These are phyloP conservation scores for Lophotis ruficrista DNA, from an alignment of 2,113 vertebrate species.

Conservation along the genomic window DNA sequence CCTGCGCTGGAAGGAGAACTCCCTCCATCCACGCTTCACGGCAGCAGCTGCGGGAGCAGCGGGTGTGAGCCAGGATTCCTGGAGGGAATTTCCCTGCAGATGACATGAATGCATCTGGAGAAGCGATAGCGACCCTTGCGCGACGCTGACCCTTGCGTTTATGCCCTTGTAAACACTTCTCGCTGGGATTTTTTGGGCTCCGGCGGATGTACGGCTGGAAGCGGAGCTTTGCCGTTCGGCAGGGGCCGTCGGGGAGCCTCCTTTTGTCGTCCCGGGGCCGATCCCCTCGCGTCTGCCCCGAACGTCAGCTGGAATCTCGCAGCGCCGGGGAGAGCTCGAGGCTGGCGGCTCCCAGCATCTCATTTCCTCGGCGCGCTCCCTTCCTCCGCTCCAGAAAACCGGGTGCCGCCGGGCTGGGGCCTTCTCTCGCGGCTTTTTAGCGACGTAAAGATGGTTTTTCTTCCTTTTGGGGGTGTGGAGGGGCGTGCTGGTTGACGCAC, in stretches of 20 bases:
- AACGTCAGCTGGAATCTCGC: not conserved
- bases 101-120: not conserved
- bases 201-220: not conserved
- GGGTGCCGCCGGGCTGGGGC: fast-evolving
- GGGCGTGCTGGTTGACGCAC: fast-evolving
- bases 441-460: not conserved
- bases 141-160: not conserved
- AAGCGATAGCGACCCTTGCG: not conserved
- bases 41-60: not conserved
- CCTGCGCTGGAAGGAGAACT: not conserved
- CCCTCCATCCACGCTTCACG: fast-evolving
- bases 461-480: fast-evolving
- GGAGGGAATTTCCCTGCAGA: not conserved
- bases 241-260: not conserved
- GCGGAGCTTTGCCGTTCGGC: not conserved
- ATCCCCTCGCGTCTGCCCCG: not conserved
- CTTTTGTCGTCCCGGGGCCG: not conserved
- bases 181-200: not conserved
- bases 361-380: fast-evolving
- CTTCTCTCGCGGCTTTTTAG: not conserved
- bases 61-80: not conserved
- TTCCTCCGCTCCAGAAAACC: fast-evolving
- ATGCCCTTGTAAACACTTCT: not conserved
- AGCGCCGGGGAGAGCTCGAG: not conserved
- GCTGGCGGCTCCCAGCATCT: not conserved